phyloP scores from a whole-genome alignment of 2,888 invertebrate species.

The Neoscelio sp. region DNA sequence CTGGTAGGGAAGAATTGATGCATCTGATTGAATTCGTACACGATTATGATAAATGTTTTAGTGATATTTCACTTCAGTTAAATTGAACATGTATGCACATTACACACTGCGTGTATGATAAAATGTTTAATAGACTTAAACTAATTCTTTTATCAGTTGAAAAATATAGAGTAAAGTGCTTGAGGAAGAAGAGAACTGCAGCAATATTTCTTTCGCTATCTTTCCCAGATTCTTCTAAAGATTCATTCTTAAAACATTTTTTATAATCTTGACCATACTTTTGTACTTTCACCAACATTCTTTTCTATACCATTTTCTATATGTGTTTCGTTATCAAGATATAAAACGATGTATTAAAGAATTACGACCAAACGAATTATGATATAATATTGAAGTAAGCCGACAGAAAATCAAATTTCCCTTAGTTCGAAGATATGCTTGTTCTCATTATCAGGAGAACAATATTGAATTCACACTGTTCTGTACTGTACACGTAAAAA shows the following conservation, averaged over 20 bases:
- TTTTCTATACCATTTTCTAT: conserved; percentile 21
- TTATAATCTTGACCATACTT: conserved; percentile 24
- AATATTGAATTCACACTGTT: too few relatives aligned
- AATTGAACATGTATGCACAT: conserved; percentile 3
- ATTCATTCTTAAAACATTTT: conserved; percentile 54
- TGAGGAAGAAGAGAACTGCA: conserved; percentile 17
- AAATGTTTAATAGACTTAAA: conserved; percentile 3
- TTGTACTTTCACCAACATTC: conserved; percentile 24
- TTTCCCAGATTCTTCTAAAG: conserved; percentile 48
- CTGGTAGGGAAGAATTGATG: neutral
- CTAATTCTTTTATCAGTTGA: conserved; percentile 38
- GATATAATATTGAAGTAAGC: too few relatives aligned
- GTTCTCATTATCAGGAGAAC: too few relatives aligned
- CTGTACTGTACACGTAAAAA: too few relatives aligned
- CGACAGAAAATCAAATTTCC: too few relatives aligned
- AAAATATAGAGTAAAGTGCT: conserved; percentile 29
- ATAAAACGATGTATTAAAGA: too few relatives aligned
- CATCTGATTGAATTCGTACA: neutral
- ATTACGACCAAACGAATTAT: too few relatives aligned
- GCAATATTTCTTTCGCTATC: conserved; percentile 48
- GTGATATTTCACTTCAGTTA: neutral
- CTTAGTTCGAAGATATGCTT: too few relatives aligned
- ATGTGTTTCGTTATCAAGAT: neutral
- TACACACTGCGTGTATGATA: conserved; percentile 14
- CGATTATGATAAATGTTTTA: neutral